phyloP scores from a whole-genome alignment of 2,888 invertebrate species.

The Sussaba pulchella region DNA sequence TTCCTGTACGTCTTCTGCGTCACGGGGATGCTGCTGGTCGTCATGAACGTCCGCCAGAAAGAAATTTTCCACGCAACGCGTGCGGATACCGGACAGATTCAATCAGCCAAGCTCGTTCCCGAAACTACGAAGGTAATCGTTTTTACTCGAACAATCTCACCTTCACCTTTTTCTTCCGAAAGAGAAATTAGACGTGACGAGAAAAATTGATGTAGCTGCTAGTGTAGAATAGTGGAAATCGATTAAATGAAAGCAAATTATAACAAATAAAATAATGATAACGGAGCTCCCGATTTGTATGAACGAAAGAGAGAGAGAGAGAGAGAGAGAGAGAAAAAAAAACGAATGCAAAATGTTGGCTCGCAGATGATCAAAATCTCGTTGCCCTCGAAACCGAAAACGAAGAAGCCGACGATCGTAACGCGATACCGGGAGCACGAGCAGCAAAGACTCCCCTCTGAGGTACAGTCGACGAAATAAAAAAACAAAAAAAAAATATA shows the following conservation, averaged over 20 bases:
- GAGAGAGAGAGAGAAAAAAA: constrained; percentile 19
- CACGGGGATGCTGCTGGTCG: constrained; percentile 85
- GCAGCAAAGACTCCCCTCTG: constrained; percentile 74
- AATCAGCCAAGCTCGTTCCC: constrained; percentile 67
- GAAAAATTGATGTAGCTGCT: constrained; percentile 6
- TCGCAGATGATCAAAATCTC: constrained; percentile 77
- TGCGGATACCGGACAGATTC: constrained; percentile 75
- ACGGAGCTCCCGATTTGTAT: background rate
- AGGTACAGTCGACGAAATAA: constrained; percentile 72
- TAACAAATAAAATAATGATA: background rate
- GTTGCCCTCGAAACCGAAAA: constrained; percentile 75
- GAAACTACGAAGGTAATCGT: constrained; percentile 76
- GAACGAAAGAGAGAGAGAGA: background rate
- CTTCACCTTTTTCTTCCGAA: too few relatives aligned
- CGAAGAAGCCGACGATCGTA: constrained; percentile 72
- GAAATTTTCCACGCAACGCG: constrained; percentile 82
- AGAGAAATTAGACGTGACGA: background rate
- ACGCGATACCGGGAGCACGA: constrained; percentile 73
- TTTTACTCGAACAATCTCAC: background rate
- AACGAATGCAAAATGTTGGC: constrained; percentile 69
- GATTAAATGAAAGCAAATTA: background rate
- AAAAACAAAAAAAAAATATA: constrained; percentile 46
- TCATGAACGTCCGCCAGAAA: constrained; percentile 85
- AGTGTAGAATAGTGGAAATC: constrained; percentile 47
- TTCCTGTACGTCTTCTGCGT: constrained; percentile 86